A percentile compares a stretch with the other conserved stretches of the same genome.
Evolutionary conservation across 1,140 invertebrate genomes (phyloP).

Genomic region (Triops cancriformis): DNA sequence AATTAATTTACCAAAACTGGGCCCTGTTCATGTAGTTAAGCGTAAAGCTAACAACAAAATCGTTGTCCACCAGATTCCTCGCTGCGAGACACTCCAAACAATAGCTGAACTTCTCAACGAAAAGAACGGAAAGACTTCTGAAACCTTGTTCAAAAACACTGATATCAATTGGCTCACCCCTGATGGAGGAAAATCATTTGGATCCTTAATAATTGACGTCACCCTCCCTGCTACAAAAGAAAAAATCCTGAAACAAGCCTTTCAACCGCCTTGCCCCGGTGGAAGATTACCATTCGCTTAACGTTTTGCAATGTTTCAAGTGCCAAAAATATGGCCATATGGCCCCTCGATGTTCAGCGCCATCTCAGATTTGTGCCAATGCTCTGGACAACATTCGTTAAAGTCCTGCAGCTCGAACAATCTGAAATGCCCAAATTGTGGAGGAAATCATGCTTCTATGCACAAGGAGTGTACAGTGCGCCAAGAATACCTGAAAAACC

Average conservation of each 20-base stretch:
- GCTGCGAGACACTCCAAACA: neutral
- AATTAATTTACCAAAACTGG: neutral
- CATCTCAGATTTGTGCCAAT: neutral
- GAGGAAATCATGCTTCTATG: neutral
- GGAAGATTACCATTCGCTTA: too few relatives aligned
- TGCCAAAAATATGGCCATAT: too few relatives aligned
- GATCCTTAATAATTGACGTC: neutral
- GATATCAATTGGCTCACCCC: neutral
- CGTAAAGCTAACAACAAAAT: neutral
- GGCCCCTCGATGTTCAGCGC: neutral
- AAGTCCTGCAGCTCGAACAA: neutral
- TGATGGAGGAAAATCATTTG: neutral
- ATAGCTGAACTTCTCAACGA: neutral
- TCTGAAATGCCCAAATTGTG: neutral
- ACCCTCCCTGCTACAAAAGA: neutral
- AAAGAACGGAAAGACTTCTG: neutral
- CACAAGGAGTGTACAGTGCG: neutral
- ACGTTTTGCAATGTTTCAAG: neutral
- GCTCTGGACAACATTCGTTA: neutral
- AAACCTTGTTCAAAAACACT: neutral
- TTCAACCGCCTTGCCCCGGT: neutral
- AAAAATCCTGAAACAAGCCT: neutral
- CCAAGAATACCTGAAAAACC: neutral
- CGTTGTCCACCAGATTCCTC: constrained; percentile 14
- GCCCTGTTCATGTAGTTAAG: neutral